Evolutionary conservation across 2,797 vertebrate genomes (phyloP).

Genomic region (Acomys russatus): DNA sequence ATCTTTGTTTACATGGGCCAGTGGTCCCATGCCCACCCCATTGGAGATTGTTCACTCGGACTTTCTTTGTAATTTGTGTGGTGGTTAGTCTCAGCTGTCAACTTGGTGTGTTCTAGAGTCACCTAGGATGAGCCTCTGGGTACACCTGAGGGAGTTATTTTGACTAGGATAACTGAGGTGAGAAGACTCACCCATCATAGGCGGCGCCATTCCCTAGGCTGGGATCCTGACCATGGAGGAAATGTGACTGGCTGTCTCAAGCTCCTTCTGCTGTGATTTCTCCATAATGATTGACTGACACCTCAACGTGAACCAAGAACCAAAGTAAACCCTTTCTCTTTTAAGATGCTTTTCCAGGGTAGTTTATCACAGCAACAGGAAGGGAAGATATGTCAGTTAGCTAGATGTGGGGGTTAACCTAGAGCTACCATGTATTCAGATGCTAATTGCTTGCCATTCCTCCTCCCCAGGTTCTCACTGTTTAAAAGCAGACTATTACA

Average conservation of each 20-base stretch:
- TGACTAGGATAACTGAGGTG: background rate
- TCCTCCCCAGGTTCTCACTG: too few species aligned
- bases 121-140: background rate
- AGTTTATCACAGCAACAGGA: background rate
- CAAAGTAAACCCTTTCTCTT: background rate
- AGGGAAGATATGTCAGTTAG: background rate
- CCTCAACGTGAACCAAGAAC: background rate
- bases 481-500: too few species aligned
- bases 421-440: too few species aligned
- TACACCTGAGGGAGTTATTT: too few species aligned
- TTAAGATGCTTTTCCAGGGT: background rate
- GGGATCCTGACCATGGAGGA: background rate
- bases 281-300: background rate
- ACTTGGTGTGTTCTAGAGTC: background rate
- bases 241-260: background rate
- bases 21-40: background rate
- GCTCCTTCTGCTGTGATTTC: background rate
- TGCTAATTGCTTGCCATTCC: too few species aligned
- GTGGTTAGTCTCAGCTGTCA: background rate
- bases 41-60: background rate
- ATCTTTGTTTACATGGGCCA: background rate
- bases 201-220: background rate
- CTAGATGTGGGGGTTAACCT: too few species aligned
- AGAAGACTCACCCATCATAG: background rate
- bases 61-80: slow-evolving; percentile 23